Base-by-base conservation (phyloP, 2,888 invertebrate genomes). In the Seira ritae region DNA sequence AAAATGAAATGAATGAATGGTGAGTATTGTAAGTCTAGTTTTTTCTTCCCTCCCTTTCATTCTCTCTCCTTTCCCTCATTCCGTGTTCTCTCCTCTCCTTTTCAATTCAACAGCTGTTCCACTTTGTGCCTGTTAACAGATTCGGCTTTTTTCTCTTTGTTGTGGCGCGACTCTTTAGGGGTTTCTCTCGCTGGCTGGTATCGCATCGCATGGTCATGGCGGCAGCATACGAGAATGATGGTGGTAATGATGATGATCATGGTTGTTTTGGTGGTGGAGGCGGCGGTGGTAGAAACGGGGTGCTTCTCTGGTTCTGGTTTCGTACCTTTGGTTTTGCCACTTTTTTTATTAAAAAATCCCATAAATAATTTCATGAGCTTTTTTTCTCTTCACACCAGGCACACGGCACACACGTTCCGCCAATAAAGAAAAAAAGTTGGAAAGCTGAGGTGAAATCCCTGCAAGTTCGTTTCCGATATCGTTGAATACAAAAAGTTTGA, bases 361-460 rank as follows among this genome's bases (percentile, higher is more conserved):
- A 80, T 80, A 75, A 80, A 80, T 80, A 80, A 80, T 80, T 80
- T 80, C 73, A 80, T 68, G 70, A 62, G 75, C 76, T 76, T 67
- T 50, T 81, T 69, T 62, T 46, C 68, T 50, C 60, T 23, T 55
- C 66, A 50, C 70, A 46, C 50, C 20, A 3, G 3, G 31, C 8
- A 31, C 31, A 4, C 31, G 31, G 62, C 17, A 60, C 60, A n/a
- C 73, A 42, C 65, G 65, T 65, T 65, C 6, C 73, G 23, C 65
- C 65, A 74, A 31, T 31, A 42, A 65, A 74, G 19, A 74, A 19
- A 19, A 6, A 69, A 22, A 42, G 42, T 22, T 37, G n/a, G 46
- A 72, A 22, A 79, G 22, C 65, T 31, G 10, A n/a, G 15, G 68
- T 31, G 4, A 19, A 70, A 62, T 8, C 62, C 19, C 8, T 22